A percentile compares a stretch with the other conserved stretches of the same genome.
Conservation (phyloP, 2,797 vertebrate genomes). For the Chaunax sp. region DNA sequence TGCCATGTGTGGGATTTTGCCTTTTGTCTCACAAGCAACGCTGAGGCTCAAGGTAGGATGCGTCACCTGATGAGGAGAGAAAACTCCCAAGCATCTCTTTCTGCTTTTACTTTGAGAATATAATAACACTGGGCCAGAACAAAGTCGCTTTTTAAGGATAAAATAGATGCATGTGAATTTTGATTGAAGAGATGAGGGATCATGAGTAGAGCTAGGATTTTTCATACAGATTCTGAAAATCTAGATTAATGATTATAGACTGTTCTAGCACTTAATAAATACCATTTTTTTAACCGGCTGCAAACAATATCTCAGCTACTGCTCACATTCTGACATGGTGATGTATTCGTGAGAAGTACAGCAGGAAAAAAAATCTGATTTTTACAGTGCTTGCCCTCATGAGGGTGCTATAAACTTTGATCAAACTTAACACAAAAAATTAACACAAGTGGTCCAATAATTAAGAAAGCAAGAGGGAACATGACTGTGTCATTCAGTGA, state of each 20-base stretch:
- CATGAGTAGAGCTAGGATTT: background rate
- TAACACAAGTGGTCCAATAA: conserved; percentile 29
- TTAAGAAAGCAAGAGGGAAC: conserved; percentile 50
- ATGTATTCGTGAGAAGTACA: background rate
- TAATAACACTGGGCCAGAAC: background rate
- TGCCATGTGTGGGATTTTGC: background rate
- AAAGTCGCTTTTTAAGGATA: background rate
- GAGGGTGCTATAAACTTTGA: conserved; percentile 43
- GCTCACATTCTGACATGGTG: background rate
- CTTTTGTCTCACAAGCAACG: background rate
- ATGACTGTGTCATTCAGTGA: conserved; percentile 38
- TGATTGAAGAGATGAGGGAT: background rate
- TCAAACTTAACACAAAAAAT: conserved; percentile 10
- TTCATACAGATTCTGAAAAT: background rate
- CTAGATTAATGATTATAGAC: no score
- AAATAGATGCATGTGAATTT: background rate
- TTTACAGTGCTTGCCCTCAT: conserved; percentile 34
- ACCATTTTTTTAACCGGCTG: background rate
- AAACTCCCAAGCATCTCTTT: background rate
- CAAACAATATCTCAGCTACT: background rate
- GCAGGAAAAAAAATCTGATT: background rate
- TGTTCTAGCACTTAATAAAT: background rate
- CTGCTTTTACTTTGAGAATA: background rate
- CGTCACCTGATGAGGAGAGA: background rate
- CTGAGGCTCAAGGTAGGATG: background rate